Conservation (phyloP, 2,797 vertebrate genomes). For the Remorina albescens region DNA sequence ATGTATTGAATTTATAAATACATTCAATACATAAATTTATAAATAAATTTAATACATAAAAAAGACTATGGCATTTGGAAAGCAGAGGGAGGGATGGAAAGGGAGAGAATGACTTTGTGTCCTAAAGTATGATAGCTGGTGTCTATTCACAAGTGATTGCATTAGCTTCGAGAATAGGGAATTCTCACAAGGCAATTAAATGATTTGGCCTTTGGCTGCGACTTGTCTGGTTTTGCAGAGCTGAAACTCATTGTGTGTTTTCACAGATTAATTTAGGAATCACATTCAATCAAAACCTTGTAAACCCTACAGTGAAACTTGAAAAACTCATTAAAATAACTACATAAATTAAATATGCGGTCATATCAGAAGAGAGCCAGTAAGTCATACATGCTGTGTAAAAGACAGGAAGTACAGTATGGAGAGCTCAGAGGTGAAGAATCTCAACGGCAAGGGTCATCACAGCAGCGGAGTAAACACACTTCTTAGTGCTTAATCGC, state of each 20-base stretch:
- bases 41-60: slow-evolving; percentile 54
- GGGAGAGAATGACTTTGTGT: slow-evolving; percentile 51
- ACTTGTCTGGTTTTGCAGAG: slow-evolving; percentile 72
- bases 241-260: slow-evolving; percentile 69
- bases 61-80: slow-evolving; percentile 58
- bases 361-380: slow-evolving; percentile 3
- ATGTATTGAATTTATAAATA: no score
- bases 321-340: slow-evolving; percentile 22
- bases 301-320: slow-evolving; percentile 31
- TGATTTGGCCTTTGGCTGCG: slow-evolving; percentile 82
- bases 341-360: slow-evolving; percentile 6
- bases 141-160: slow-evolving; percentile 83
- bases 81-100: slow-evolving; percentile 36
- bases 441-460: slow-evolving; percentile 44
- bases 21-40: slow-evolving; percentile 29
- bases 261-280: slow-evolving; percentile 70
- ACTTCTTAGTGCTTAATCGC: slow-evolving; percentile 55
- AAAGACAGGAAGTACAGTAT: slow-evolving; percentile 10
- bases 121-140: slow-evolving; percentile 69
- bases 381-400: background rate
- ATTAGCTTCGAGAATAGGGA: slow-evolving; percentile 79
- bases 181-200: slow-evolving; percentile 82
- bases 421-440: slow-evolving; percentile 37
- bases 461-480: slow-evolving; percentile 41
- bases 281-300: slow-evolving; percentile 47